Percentiles rank a stretch among this genome's conserved stretches.
Conservation (phyloP, 1,140 invertebrate species). For the Euura saliciscinereae region DNA sequence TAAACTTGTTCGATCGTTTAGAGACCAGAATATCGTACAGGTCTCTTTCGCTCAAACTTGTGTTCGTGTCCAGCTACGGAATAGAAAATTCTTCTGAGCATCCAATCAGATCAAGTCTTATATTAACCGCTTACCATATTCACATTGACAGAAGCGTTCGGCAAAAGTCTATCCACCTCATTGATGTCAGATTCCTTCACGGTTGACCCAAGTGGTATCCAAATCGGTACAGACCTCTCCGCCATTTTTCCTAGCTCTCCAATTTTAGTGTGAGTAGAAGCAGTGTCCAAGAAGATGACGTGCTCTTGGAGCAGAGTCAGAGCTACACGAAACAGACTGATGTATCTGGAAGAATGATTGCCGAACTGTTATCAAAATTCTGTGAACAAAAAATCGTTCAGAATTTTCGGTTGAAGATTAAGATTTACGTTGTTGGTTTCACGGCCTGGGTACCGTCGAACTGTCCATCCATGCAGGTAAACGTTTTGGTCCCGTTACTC, state of each 20-base stretch:
- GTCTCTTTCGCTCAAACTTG: neutral
- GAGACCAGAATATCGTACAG: constrained; percentile 42
- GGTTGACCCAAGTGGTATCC: constrained; percentile 42
- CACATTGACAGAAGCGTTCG: constrained; percentile 45
- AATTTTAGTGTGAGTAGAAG: constrained; percentile 33
- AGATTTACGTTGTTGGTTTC: neutral
- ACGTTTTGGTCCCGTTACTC: neutral
- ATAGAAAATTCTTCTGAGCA: too few species aligned
- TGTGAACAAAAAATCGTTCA: neutral
- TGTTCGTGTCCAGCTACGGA: too few species aligned
- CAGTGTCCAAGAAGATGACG: constrained; percentile 38
- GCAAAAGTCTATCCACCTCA: constrained; percentile 35
- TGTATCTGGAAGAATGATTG: constrained; percentile 33
- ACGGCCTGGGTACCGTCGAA: neutral
- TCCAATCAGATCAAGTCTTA: too few species aligned
- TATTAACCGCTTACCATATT: constrained; percentile 34
- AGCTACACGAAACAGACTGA: constrained; percentile 31
- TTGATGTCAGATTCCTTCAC: constrained; percentile 30
- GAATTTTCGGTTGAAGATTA: neutral
- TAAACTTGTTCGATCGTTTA: constrained; percentile 38
- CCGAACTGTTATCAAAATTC: neutral
- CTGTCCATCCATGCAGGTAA: neutral
- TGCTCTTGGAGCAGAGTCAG: constrained; percentile 41
- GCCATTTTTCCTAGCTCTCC: constrained; percentile 35
- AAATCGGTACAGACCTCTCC: constrained; percentile 44